phyloP scores from a whole-genome alignment of 2,797 vertebrate genomes.

The Melopsittacus undulatus region DNA sequence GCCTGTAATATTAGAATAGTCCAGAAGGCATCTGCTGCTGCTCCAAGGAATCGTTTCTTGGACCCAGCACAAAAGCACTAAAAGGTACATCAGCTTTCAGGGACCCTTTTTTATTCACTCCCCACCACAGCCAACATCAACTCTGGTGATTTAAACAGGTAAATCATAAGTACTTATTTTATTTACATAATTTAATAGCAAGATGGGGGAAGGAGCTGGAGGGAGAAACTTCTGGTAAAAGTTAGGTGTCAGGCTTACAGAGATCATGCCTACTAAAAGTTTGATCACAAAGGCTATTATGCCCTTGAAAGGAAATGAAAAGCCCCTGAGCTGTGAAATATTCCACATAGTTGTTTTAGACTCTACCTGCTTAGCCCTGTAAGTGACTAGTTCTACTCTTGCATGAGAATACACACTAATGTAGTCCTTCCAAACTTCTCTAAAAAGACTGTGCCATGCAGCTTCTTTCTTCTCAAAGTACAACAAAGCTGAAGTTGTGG shows the following conservation, averaged over 20 bases:
- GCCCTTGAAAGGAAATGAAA: neutral
- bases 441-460: neutral
- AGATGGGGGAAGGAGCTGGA: neutral
- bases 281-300: neutral
- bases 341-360: neutral
- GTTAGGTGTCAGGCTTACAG: neutral
- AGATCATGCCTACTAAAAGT: neutral
- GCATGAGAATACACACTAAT: rapidly evolving
- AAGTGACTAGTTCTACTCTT: neutral
- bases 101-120: neutral
- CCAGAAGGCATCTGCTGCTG: neutral
- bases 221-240: neutral
- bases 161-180: neutral
- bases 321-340: neutral
- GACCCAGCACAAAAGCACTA: neutral
- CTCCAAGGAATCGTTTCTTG: neutral
- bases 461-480: neutral
- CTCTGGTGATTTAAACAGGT: neutral
- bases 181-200: neutral
- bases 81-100: neutral
- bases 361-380: neutral
- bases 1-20: neutral
- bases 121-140: neutral
- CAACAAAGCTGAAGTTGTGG: neutral
- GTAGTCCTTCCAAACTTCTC: neutral